Percentiles rank a stretch among this genome's conserved stretches.
Evolutionary conservation across 2,113 vertebrate genomes (phyloP).

Genomic region (Oryzias woworae): DNA sequence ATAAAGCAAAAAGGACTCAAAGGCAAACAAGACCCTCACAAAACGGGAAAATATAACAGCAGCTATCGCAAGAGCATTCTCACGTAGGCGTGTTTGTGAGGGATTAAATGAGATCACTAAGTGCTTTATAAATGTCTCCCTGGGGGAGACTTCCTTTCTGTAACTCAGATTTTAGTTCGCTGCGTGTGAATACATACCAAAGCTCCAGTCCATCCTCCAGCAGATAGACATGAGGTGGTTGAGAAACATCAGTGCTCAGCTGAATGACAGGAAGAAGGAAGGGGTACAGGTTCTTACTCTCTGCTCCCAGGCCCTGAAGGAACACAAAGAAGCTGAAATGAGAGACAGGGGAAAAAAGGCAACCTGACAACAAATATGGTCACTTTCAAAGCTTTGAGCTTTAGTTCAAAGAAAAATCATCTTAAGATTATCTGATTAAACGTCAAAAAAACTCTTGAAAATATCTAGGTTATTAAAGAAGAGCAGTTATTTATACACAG

Average conservation of each 20-base stretch:
- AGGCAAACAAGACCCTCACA: neutral
- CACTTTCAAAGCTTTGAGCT: neutral
- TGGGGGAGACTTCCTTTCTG: neutral
- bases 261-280: constrained; percentile 98
- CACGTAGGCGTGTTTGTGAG: constrained; percentile 7
- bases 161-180: constrained; percentile 3
- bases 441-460: too few relatives aligned
- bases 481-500: too few relatives aligned
- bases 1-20: constrained; percentile 6
- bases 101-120: constrained; percentile 19
- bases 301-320: constrained; percentile 89
- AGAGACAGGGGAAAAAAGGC: constrained; percentile 27
- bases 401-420: neutral
- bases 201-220: constrained; percentile 97
- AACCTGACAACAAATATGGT: constrained; percentile 25
- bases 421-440: too few relatives aligned
- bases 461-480: too few relatives aligned
- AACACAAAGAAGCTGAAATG: constrained; percentile 25
- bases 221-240: constrained; percentile 97
- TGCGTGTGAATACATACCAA: constrained; percentile 80
- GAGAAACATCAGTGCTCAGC: constrained; percentile 94
- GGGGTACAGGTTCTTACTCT: constrained; percentile 94
- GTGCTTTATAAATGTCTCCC: constrained; percentile 18
- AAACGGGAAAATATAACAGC: neutral
- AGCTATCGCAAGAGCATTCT: constrained; percentile 4